Evolutionary conservation across 2,888 invertebrate genomes (phyloP).

Genomic region (Brachyopa scutellaris): DNA sequence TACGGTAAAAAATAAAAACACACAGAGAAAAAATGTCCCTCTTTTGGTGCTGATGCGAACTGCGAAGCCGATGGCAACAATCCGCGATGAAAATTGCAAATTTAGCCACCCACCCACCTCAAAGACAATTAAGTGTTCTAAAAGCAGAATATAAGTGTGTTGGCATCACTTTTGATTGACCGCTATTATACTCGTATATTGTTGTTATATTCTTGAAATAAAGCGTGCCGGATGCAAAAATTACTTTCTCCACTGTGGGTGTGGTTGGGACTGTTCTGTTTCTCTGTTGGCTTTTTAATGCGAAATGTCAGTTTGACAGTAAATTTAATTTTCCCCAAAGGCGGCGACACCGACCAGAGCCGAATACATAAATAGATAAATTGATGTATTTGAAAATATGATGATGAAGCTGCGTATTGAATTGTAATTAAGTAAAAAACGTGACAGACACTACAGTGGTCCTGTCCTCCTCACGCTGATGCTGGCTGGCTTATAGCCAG

Average conservation of each 20-base stretch:
- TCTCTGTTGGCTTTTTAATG: neutral
- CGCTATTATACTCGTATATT: conserved; percentile 9
- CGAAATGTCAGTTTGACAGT: conserved; percentile 46
- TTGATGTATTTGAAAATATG: conserved; percentile 56
- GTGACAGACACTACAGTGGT: conserved; percentile 45
- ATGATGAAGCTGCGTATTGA: conserved; percentile 56
- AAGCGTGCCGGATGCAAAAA: conserved; percentile 65
- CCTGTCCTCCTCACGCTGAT: conserved; percentile 1
- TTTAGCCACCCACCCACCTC: conserved; percentile 22
- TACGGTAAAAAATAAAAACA: neutral
- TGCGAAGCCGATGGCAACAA: neutral
- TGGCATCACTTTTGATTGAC: conserved; percentile 55
- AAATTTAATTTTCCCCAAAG: conserved; percentile 38
- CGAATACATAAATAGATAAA: too few species aligned
- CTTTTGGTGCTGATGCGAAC: neutral
- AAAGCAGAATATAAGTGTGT: neutral
- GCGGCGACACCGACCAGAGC: neutral
- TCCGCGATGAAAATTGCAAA: neutral
- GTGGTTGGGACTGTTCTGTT: neutral
- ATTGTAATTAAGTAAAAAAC: conserved; percentile 62
- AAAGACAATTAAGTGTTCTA: neutral
- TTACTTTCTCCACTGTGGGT: too few species aligned
- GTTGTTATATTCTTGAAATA: conserved; percentile 47
- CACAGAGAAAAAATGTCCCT: neutral
- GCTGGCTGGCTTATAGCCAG: conserved; percentile 62